Base-by-base conservation (phyloP, 2,888 invertebrate species). In the Cataglyphis cursor region DNA sequence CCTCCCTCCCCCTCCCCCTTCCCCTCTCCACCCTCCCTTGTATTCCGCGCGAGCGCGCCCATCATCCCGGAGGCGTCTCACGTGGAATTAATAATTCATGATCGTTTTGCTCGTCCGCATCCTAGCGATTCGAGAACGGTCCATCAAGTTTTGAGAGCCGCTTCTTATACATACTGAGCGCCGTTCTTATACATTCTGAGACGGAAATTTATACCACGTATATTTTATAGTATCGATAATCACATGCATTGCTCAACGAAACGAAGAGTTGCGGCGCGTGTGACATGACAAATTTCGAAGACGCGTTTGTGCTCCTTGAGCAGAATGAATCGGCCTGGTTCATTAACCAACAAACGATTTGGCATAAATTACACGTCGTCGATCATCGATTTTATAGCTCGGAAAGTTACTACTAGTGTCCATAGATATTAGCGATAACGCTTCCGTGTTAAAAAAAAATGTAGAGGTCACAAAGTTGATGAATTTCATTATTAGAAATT, bases 11-110 rank as follows among this genome's bases (percentile, higher is more conserved):
- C 64, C 72, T 35, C 48, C 0, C 6, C n/a, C 48, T 1, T 6
- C 8, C 8, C 6, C 44, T 0, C 6, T 2, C 48, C 1, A 0
- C 8, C 3, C 1, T 18, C 15, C 44, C 31, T 35, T 48, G 59
- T 54, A 41, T 57, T 64, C 73, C 73, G 24, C 75, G 57, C 35
- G 82, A 35, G 54, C 61, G 51, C 31, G 44, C 48, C n/a, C 44
- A 21, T 61, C 51, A 35, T 66, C 61, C 59, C 38, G 68, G n/a
- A 61, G 51, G 44, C 41, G 12, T 68, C 62, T 82, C 38, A 68
- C 31, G 62, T 59, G 61, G 31, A 80, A 80, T 83, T 73, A 82
- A 83, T 83, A 66, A 73, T 70, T 81, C 70, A 72, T 59, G 72
- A 78, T 78, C 72, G 35, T 59, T 31, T 72, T 72, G n/a, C 21